phyloP scores from a whole-genome alignment of 2,888 invertebrate species.

The Hofmannophila pseudospretella region DNA sequence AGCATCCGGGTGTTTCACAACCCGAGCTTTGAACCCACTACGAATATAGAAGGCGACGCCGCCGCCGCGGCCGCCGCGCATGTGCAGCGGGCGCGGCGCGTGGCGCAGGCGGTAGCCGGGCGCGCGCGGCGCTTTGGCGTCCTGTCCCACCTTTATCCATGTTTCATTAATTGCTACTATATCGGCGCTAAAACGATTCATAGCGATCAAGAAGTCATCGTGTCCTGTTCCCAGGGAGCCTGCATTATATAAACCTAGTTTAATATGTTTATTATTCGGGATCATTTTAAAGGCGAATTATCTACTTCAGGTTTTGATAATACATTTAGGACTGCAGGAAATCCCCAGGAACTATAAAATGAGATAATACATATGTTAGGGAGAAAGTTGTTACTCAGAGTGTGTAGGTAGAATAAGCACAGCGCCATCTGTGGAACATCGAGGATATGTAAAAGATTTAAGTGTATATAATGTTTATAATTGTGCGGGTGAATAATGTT shows the following conservation, averaged over 20 bases:
- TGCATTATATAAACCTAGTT: conserved; percentile 6
- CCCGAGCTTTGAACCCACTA: background rate
- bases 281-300: background rate
- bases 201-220: conserved; percentile 6
- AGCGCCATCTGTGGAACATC: too few relatives aligned
- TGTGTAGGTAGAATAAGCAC: too few relatives aligned
- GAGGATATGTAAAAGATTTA: too few relatives aligned
- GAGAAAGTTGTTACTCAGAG: too few relatives aligned
- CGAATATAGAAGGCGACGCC: background rate
- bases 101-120: conserved; percentile 3
- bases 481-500: too few relatives aligned
- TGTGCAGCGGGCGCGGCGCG: conserved; percentile 1
- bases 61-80: conserved; percentile 3
- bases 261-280: background rate
- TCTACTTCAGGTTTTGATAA: too few relatives aligned
- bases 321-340: too few relatives aligned
- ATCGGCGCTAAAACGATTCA: conserved; percentile 4
- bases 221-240: conserved; percentile 4
- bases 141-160: background rate
- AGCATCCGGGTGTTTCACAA: background rate
- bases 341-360: too few relatives aligned
- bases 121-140: background rate
- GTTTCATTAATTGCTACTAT: conserved; percentile 5
- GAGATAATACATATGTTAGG: too few relatives aligned
- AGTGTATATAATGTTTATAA: too few relatives aligned